Base-by-base conservation (phyloP, 2,888 invertebrate genomes). In the Melikaiella ostensackeni region DNA sequence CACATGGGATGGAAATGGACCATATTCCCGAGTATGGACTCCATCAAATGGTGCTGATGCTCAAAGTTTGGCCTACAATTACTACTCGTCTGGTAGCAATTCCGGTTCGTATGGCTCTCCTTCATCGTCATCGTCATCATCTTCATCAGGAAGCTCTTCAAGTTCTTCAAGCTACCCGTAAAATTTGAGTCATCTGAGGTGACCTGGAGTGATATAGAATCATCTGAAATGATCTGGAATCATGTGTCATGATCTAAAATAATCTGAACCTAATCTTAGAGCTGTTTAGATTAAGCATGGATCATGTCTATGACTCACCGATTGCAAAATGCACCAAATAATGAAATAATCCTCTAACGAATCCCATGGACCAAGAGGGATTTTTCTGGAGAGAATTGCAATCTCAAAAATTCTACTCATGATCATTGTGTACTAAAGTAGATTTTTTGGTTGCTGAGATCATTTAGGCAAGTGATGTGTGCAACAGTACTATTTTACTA, bases 21-120 rank as follows among this genome's bases (percentile, higher is more conserved):
- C 96, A 1, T 97, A 97, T 91, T 94, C 96, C 66, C 93, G 97
- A 83, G 94, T 96, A 1, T 97, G 96, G 96, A 95, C 95, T 85
- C 90, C 91, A 30, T 84, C 88, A 75, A 91, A 88, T 77, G 86
- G 89, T 42, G 87, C 84, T 59, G 90, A 91, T 59, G 83, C 88
- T 4, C 92, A 93, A 78, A 93, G 94, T 8, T 86, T 91, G 70
- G 91, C 91, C 33, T 91, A 91, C 86, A 90, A 85, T 77, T 91
- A 91, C 80, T 91, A 91, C 79, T 92, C 93, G 38, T 91, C 93
- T 1, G 94, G 95, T 74, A 95, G 94, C 85, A 91, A 95, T 83
- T 95, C 95, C 35, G 95, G 95, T 90, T 95, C 94, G 86, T 95
- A 95, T 1, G 95, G 95, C 91, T 95, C 95, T 88, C 95, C 95